A percentile compares a stretch with the other conserved stretches of the same genome.
phyloP scores from a whole-genome alignment of 2,113 vertebrate species.

The Boulengeromyrus knoepffleri region DNA sequence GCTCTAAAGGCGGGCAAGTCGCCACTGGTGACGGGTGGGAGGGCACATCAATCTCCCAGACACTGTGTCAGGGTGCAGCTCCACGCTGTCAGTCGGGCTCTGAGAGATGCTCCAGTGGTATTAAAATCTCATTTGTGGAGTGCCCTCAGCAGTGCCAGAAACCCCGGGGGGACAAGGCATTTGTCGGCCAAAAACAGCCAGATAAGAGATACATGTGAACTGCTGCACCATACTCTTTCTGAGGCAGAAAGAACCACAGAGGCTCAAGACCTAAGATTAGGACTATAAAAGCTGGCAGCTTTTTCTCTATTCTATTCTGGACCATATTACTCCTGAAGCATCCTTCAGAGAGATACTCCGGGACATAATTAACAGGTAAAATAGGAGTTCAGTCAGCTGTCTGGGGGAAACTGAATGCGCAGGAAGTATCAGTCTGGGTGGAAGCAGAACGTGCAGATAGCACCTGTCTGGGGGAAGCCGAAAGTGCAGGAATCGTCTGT shows the following conservation, averaged over 20 bases:
- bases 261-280: background rate
- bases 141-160: background rate
- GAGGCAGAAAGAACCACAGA: background rate
- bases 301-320: background rate
- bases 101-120: background rate
- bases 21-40: background rate
- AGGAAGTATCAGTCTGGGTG: background rate
- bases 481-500: background rate
- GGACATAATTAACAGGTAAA: background rate
- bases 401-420: background rate
- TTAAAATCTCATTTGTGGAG: background rate
- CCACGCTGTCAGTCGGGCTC: background rate
- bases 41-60: background rate
- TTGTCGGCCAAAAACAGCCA: background rate
- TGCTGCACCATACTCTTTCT: background rate
- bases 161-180: background rate
- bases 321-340: background rate
- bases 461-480: background rate
- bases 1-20: background rate
- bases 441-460: background rate
- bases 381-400: background rate
- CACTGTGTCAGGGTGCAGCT: background rate
- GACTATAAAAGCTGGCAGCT: background rate
- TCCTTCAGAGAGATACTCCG: background rate
- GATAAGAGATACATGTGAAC: background rate